Percentiles rank a stretch among this genome's conserved stretches.
phyloP scores from a whole-genome alignment of 2,797 vertebrate species.

The Eremophila alpestris region DNA sequence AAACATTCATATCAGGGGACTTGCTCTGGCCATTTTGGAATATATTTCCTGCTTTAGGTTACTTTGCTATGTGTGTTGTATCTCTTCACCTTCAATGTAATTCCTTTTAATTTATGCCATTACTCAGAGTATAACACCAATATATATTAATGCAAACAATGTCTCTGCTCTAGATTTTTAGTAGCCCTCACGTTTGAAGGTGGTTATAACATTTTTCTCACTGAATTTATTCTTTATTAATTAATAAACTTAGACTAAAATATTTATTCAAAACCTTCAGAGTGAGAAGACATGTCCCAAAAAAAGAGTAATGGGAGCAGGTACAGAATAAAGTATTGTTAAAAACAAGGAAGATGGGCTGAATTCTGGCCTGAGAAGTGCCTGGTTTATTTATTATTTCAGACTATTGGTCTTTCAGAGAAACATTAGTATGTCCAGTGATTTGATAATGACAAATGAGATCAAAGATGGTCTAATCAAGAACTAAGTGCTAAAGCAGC shows the following conservation, averaged over 20 bases:
- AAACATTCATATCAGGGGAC: not conserved
- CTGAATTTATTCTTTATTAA: not conserved
- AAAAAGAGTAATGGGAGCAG: not conserved
- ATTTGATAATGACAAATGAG: constrained; percentile 59
- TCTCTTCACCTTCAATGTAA: not conserved
- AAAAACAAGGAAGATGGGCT: not conserved
- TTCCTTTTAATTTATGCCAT: not conserved
- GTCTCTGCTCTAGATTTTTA: not conserved
- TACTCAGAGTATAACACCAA: not conserved
- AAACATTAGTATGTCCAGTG: constrained; percentile 26
- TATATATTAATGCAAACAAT: not conserved
- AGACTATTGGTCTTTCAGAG: constrained; percentile 12
- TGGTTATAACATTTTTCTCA: not conserved
- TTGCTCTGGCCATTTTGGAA: not conserved
- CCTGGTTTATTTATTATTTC: constrained; percentile 30
- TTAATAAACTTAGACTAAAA: not conserved
- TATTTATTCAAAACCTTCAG: not conserved
- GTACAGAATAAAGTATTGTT: not conserved
- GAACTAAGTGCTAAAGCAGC: not conserved
- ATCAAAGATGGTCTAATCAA: constrained; percentile 39
- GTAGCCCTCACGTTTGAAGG: not conserved
- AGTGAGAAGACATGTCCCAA: not conserved
- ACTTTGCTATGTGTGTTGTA: not conserved
- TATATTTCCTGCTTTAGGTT: not conserved
- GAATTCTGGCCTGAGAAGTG: not conserved